These are phyloP conservation scores for Astatotilapia flaviijosephi DNA, from an alignment of 2,113 vertebrate species.

Conservation along the genomic window DNA sequence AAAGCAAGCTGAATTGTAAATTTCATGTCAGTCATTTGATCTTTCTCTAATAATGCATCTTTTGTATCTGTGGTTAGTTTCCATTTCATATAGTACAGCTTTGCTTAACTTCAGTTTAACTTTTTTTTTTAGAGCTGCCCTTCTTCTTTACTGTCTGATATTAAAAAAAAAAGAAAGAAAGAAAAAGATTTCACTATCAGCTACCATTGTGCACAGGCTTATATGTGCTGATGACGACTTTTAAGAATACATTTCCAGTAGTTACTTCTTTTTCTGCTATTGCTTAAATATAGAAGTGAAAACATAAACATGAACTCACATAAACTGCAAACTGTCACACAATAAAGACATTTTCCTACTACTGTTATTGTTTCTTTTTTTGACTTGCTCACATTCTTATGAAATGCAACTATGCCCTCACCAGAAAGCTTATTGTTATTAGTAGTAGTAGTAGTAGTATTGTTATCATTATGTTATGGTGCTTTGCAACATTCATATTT, in stretches of 20 bases:
- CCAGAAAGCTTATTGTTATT: background rate
- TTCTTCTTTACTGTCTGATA: background rate
- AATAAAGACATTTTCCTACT: background rate
- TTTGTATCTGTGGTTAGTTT: background rate
- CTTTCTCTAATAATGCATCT: rapidly evolving
- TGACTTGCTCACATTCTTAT: background rate
- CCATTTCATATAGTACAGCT: rapidly evolving
- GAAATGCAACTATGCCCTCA: background rate
- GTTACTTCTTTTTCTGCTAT: background rate
- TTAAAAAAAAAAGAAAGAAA: background rate
- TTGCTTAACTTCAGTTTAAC: background rate
- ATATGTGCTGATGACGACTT: background rate
- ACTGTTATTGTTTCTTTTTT: background rate
- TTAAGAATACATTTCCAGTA: background rate
- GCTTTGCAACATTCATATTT: background rate
- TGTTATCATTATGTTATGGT: background rate
- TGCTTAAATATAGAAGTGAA: background rate
- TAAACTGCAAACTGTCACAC: background rate
- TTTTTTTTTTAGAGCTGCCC: rapidly evolving
- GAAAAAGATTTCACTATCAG: background rate
- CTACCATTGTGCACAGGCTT: background rate
- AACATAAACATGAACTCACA: background rate
- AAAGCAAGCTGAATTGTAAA: background rate
- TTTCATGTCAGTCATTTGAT: rapidly evolving
- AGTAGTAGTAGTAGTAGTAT: rapidly evolving